phyloP scores from a whole-genome alignment of 1,140 invertebrate genomes.

The Diabrotica undecimpunctata region DNA sequence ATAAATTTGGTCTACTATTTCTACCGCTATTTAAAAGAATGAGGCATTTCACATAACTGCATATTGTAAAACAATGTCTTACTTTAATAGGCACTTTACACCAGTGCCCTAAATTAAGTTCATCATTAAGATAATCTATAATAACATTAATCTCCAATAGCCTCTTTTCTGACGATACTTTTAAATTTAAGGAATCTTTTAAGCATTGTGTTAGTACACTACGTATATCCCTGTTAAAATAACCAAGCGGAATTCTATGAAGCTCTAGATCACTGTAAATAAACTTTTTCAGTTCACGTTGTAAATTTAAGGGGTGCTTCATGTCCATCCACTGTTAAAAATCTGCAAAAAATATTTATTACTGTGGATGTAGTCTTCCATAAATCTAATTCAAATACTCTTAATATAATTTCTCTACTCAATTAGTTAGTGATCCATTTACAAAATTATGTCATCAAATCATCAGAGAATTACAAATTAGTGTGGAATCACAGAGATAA shows the following conservation, averaged over 20 bases:
- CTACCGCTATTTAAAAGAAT: slow-evolving; percentile 29
- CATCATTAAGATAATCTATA: slow-evolving; percentile 42
- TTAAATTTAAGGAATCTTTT: slow-evolving; percentile 7
- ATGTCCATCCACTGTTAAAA: too few species aligned
- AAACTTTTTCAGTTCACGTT: background rate
- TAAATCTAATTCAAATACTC: too few species aligned
- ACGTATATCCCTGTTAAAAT: slow-evolving; percentile 8
- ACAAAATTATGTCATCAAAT: too few species aligned
- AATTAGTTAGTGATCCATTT: too few species aligned
- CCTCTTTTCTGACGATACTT: background rate
- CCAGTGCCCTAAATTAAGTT: slow-evolving; percentile 49
- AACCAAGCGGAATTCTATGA: background rate
- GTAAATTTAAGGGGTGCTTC: too few species aligned
- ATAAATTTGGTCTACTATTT: slow-evolving; percentile 21
- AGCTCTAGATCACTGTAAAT: background rate
- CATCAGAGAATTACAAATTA: too few species aligned
- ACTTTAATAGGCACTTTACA: slow-evolving; percentile 52
- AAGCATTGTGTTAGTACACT: slow-evolving; percentile 16
- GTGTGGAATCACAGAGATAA: too few species aligned
- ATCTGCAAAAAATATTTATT: too few species aligned
- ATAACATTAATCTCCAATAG: slow-evolving; percentile 40
- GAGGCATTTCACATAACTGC: slow-evolving; percentile 46
- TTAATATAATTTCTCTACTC: too few species aligned
- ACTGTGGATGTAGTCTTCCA: too few species aligned
- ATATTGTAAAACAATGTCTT: slow-evolving; percentile 43